A percentile compares a stretch with the other conserved stretches of the same genome.
These are phyloP conservation scores for Conomelus anceps DNA, from an alignment of 2,888 invertebrate species.

Conservation along the genomic window DNA sequence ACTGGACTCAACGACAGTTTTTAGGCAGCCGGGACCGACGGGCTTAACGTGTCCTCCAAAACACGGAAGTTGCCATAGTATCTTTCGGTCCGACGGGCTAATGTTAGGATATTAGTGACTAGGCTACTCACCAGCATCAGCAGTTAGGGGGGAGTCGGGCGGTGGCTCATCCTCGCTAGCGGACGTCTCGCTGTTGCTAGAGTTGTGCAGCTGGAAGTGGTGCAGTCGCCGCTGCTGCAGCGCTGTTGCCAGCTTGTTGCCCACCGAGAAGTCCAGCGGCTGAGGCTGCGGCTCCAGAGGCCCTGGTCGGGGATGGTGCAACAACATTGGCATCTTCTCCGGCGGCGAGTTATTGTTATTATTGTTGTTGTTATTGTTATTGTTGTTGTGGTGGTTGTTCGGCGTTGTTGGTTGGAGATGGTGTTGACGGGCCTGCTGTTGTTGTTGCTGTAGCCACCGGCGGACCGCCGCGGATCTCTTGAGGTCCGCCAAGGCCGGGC, in stretches of 20 bases:
- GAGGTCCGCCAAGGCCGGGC: slow-evolving; percentile 27
- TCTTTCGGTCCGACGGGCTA: background rate
- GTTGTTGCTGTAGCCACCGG: slow-evolving; percentile 26
- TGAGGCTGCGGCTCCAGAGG: slow-evolving; percentile 31
- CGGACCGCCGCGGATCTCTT: slow-evolving; percentile 27
- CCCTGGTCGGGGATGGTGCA: slow-evolving; percentile 23
- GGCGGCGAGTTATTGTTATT: slow-evolving; percentile 32
- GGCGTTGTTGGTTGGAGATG: slow-evolving; percentile 14
- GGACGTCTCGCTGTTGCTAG: slow-evolving; percentile 35
- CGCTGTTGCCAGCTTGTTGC: slow-evolving; percentile 18
- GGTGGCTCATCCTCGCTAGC: slow-evolving; percentile 44
- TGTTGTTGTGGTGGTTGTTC: slow-evolving; percentile 20
- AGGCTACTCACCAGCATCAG: slow-evolving; percentile 42
- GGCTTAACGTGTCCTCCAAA: no score
- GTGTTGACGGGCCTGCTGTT: slow-evolving; percentile 1
- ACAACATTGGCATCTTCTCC: slow-evolving; percentile 30
- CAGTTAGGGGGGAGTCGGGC: slow-evolving; percentile 40
- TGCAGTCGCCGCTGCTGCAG: slow-evolving; percentile 26
- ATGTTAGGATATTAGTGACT: background rate
- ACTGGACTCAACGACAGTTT: no score
- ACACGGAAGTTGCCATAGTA: no score
- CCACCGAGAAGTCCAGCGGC: slow-evolving; percentile 34
- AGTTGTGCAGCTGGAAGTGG: slow-evolving; percentile 27
- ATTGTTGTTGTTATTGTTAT: slow-evolving; percentile 25
- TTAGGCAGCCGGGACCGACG: no score